A percentile compares a stretch with the other conserved stretches of the same genome.
phyloP scores from a whole-genome alignment of 2,113 vertebrate genomes.

The Oceanites oceanicus region DNA sequence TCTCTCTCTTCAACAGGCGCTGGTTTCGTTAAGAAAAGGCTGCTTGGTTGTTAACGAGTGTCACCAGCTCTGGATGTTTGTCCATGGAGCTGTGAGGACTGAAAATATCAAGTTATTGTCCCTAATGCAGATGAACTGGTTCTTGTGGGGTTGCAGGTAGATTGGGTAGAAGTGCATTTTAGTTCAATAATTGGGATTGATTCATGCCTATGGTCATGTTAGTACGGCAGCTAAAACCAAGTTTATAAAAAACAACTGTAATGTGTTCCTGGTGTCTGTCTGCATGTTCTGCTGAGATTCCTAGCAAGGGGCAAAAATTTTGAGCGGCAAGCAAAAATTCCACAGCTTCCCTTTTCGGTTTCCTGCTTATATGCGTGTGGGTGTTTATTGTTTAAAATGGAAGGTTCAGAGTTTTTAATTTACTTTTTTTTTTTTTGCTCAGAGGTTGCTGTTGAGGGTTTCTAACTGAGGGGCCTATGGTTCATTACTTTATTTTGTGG shows the following conservation, averaged over 20 bases:
- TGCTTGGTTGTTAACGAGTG: background rate
- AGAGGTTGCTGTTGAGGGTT: background rate
- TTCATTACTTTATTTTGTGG: background rate
- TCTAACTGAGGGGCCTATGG: background rate
- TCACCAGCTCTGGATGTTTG: background rate
- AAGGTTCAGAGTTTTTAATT: background rate
- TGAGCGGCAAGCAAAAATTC: background rate
- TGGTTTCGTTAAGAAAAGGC: background rate
- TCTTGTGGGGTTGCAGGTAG: background rate
- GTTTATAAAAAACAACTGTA: background rate
- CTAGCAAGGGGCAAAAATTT: background rate
- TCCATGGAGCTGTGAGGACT: background rate
- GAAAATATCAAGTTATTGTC: background rate
- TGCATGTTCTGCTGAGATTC: background rate
- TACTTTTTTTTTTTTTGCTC: too few relatives aligned
- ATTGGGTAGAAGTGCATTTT: background rate
- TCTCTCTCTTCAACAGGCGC: background rate
- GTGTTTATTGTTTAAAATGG: background rate
- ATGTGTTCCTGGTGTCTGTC: background rate
- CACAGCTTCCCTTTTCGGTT: background rate
- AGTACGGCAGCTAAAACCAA: background rate
- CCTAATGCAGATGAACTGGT: background rate
- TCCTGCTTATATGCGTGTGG: background rate
- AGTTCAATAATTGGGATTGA: background rate
- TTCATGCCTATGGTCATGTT: background rate